Conservation (phyloP, 2,888 invertebrate genomes). For the Cylloceria caligata region DNA sequence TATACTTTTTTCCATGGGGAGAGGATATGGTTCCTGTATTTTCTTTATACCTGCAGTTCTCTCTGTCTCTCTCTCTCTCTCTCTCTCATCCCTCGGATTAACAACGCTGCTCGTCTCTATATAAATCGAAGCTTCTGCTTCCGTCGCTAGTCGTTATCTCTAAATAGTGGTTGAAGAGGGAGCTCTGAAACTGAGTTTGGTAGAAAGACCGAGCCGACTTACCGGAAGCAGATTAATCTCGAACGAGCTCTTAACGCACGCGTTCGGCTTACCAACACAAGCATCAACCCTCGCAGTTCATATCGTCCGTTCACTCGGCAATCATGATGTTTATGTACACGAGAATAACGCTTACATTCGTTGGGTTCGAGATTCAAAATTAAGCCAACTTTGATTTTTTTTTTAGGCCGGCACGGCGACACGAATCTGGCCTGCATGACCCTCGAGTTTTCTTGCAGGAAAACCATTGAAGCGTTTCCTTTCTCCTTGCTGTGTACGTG, state of each 20-base stretch:
- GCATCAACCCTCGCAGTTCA: slow-evolving; percentile 7
- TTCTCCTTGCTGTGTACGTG: no score
- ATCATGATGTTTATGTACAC: neutral
- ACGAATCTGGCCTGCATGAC: no score
- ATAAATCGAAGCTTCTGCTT: slow-evolving; percentile 64
- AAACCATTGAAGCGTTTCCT: no score
- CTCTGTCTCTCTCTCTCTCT: no score
- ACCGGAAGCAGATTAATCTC: slow-evolving; percentile 67
- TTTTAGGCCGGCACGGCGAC: no score
- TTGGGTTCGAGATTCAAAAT: neutral
- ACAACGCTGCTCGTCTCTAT: slow-evolving; percentile 43
- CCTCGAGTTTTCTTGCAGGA: no score
- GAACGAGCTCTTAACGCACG: slow-evolving; percentile 45
- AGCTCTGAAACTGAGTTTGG: slow-evolving; percentile 1
- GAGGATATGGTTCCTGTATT: slow-evolving; percentile 42
- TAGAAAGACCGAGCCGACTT: slow-evolving; percentile 56
- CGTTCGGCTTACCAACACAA: slow-evolving; percentile 46
- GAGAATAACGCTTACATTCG: neutral
- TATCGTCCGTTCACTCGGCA: neutral
- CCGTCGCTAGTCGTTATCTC: slow-evolving; percentile 22
- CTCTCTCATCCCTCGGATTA: slow-evolving; percentile 19
- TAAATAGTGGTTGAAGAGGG: slow-evolving; percentile 10
- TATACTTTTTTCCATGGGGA: no score
- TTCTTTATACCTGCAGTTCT: slow-evolving; percentile 40
- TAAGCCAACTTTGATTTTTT: neutral